phyloP scores from a whole-genome alignment of 2,888 invertebrate genomes.

The Scaptomyza polygonia region DNA sequence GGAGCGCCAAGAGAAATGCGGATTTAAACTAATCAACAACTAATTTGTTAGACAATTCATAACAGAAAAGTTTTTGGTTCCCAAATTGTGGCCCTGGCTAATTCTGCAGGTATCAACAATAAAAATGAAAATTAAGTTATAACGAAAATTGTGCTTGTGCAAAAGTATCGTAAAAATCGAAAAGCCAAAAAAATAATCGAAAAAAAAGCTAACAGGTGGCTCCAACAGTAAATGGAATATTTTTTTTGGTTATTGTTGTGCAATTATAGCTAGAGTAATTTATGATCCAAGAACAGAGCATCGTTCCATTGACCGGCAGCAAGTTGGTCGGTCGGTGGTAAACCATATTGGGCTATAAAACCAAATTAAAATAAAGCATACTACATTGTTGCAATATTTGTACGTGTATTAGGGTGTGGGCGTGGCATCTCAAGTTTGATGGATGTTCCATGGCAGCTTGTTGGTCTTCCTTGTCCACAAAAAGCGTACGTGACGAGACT shows the following conservation, averaged over 20 bases:
- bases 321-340: conserved; percentile 13
- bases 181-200: conserved; percentile 68
- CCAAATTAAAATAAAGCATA: conserved; percentile 60
- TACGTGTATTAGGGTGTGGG: conserved; percentile 20
- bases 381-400: conserved; percentile 21
- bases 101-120: conserved; percentile 33
- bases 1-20: conserved; percentile 30
- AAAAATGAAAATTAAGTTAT: conserved; percentile 41
- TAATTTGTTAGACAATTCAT: conserved; percentile 61
- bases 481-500: conserved; percentile 61
- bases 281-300: conserved; percentile 49
- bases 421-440: conserved; percentile 47
- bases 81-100: conserved; percentile 3
- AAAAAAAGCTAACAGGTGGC: conserved; percentile 25
- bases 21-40: conserved; percentile 67
- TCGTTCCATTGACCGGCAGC: conserved; percentile 37
- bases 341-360: conserved; percentile 71
- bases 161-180: conserved; percentile 57
- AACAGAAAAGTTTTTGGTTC: conserved; percentile 26
- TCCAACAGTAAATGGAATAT: conserved; percentile 32
- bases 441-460: conserved; percentile 37
- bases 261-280: conserved; percentile 52
- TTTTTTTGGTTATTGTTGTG: conserved; percentile 8
- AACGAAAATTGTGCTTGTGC: conserved; percentile 37
- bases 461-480: conserved; percentile 14